A percentile compares a stretch with the other conserved stretches of the same genome.
phyloP scores from a whole-genome alignment of 2,113 vertebrate species.

The Elephantulus edwardii region DNA sequence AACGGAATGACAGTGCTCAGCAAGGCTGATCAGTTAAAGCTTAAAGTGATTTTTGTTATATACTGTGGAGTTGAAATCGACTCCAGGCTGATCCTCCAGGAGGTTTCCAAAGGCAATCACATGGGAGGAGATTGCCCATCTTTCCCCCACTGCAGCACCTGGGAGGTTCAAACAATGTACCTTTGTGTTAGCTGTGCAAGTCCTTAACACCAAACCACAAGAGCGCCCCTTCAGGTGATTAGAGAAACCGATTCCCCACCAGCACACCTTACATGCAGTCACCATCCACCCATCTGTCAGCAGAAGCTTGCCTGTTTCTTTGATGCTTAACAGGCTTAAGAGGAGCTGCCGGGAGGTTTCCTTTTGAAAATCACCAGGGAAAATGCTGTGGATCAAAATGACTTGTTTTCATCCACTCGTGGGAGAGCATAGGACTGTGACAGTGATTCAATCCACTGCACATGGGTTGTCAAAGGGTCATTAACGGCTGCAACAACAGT shows the following conservation, averaged over 20 bases:
- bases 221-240: no score
- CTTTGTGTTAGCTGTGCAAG: no score
- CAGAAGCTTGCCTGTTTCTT: not conserved
- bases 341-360: not conserved
- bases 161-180: no score
- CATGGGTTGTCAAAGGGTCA: not conserved
- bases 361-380: not conserved
- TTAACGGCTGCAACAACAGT: not conserved
- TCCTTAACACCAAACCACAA: no score
- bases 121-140: no score
- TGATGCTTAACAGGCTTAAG: not conserved
- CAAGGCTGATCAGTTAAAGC: no score
- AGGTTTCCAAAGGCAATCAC: no score
- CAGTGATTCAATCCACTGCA: not conserved
- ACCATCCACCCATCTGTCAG: not conserved
- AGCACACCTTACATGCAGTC: not conserved
- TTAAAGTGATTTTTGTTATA: no score
- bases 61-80: no score
- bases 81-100: no score
- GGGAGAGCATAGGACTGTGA: not conserved
- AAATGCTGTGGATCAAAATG: not conserved
- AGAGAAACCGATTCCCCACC: not conserved
- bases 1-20: no score
- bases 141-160: no score
- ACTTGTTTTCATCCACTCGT: not conserved